Conservation (phyloP, 2,113 vertebrate species). For the Cyphomyrus plagiostoma region DNA sequence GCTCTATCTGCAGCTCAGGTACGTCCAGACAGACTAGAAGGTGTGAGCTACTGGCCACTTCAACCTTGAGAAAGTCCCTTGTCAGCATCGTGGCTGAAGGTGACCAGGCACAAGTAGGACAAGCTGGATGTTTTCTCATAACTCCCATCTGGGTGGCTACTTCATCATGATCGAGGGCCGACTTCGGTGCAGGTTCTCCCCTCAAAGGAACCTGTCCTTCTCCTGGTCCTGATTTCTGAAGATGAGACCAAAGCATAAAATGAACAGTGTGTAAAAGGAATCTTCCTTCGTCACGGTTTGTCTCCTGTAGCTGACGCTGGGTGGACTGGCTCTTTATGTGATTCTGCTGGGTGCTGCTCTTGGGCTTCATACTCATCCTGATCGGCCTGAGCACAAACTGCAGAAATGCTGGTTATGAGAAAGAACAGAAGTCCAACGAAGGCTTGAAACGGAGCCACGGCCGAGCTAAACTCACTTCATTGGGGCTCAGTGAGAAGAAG, state of each 20-base stretch:
- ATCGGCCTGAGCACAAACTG: not conserved
- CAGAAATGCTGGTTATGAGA: not conserved
- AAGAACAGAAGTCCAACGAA: not conserved
- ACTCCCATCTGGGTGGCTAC: not conserved
- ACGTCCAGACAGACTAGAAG: not conserved
- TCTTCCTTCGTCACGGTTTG: not conserved
- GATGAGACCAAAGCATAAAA: not conserved
- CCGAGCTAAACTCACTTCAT: not conserved
- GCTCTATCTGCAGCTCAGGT: not conserved
- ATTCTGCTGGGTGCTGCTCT: not conserved
- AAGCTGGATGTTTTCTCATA: not conserved
- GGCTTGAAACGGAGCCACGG: not conserved
- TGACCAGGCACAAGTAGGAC: not conserved
- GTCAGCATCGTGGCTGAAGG: slow-evolving; percentile 5
- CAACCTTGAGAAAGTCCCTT: slow-evolving; percentile 9
- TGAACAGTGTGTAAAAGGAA: not conserved
- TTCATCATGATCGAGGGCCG: not conserved
- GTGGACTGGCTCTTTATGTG: not conserved
- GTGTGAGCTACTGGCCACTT: not conserved
- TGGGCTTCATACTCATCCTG: not conserved
- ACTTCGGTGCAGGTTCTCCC: not conserved
- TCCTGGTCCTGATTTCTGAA: not conserved
- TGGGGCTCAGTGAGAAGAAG: not conserved
- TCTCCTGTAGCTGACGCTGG: not conserved
- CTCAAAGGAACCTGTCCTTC: not conserved